Percentiles rank a stretch among this genome's conserved stretches.
phyloP scores from a whole-genome alignment of 2,113 vertebrate species.

The Ranitomeya variabilis region DNA sequence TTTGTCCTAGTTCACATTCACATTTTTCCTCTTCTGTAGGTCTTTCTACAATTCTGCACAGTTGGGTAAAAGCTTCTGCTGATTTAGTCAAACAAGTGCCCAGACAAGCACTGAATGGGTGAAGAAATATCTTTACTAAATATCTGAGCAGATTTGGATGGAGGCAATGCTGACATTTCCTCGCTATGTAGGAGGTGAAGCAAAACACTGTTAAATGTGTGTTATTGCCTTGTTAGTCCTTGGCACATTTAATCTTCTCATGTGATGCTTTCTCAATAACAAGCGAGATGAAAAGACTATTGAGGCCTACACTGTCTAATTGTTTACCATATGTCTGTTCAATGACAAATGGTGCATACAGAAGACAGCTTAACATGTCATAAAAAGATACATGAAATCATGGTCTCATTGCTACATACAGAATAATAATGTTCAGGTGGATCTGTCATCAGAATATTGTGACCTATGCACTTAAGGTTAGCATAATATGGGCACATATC shows the following conservation, averaged over 20 bases:
- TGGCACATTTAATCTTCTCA: conserved; percentile 57
- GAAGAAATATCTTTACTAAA: conserved; percentile 40
- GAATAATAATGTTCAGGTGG: background rate
- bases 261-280: conserved; percentile 47
- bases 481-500: too few species aligned
- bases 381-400: background rate
- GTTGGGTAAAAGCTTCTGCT: background rate
- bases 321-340: conserved; percentile 7
- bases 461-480: too few species aligned
- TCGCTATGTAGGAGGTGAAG: conserved; percentile 66
- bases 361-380: background rate
- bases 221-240: conserved; percentile 63
- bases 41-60: background rate
- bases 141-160: conserved; percentile 44
- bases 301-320: background rate
- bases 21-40: background rate
- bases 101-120: background rate
- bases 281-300: conserved; percentile 42
- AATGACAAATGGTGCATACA: background rate
- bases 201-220: conserved; percentile 66
- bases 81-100: background rate
- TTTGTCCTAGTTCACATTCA: background rate
- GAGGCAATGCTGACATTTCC: conserved; percentile 36
- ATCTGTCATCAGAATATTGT: too few species aligned
- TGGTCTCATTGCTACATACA: background rate